These are phyloP conservation scores for Tiliacea citrago DNA, from an alignment of 2,888 invertebrate species.

Conservation along the genomic window DNA sequence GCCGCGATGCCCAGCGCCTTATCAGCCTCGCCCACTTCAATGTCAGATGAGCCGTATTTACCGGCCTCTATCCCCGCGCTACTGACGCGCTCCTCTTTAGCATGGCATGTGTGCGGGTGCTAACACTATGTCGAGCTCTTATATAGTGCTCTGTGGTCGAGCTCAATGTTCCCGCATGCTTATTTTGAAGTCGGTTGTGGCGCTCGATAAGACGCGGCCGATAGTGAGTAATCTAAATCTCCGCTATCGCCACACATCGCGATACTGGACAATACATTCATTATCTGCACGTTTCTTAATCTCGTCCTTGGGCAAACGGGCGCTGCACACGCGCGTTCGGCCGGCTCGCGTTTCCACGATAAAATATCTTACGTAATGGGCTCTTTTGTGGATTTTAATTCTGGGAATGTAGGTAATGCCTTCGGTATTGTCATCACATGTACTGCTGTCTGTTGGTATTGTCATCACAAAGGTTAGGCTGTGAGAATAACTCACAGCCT, in stretches of 20 bases:
- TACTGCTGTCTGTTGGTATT: too few relatives aligned
- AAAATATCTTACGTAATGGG: constrained; percentile 22
- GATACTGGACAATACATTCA: constrained; percentile 31
- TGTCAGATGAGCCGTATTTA: background rate
- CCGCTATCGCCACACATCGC: constrained; percentile 36
- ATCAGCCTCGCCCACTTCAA: constrained; percentile 45
- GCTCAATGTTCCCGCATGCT: background rate
- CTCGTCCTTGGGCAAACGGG: constrained; percentile 45
- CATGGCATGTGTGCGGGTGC: background rate
- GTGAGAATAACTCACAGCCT: constrained; percentile 8
- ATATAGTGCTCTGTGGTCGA: background rate
- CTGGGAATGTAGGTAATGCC: background rate
- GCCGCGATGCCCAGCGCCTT: constrained; percentile 15
- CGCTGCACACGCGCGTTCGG: constrained; percentile 1
- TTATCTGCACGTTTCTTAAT: constrained; percentile 61
- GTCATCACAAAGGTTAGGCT: too few relatives aligned
- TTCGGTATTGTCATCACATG: constrained; percentile 3
- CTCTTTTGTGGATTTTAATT: background rate
- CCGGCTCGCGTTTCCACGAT: constrained; percentile 7
- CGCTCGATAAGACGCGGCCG: constrained; percentile 30
- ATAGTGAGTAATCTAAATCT: constrained; percentile 27
- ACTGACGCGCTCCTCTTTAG: constrained; percentile 3
- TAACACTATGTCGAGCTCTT: constrained; percentile 4
- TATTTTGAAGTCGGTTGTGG: constrained; percentile 6
- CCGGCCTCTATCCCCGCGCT: constrained; percentile 11